Evolutionary conservation across 2,888 invertebrate genomes (phyloP).

Genomic region (Urechis unicinctus): DNA sequence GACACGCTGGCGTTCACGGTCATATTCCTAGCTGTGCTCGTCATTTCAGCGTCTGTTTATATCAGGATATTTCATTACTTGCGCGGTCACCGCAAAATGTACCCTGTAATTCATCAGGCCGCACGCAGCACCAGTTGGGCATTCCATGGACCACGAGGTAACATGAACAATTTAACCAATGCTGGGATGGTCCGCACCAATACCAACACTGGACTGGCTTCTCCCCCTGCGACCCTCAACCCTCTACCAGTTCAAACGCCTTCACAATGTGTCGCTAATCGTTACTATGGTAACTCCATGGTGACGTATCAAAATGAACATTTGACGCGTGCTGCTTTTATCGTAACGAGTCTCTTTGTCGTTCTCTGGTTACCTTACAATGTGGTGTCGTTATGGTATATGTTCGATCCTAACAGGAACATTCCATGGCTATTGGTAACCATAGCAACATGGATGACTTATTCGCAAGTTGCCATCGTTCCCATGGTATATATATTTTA

Average conservation of each 20-base stretch:
- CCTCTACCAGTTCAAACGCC: neutral
- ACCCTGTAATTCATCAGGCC: conserved; percentile 32
- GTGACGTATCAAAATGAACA: neutral
- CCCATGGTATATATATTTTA: conserved; percentile 30
- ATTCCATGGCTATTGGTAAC: conserved; percentile 17
- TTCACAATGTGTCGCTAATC: too few species aligned
- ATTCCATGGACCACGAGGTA: conserved; percentile 39
- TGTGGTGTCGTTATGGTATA: neutral
- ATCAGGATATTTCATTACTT: conserved; percentile 34
- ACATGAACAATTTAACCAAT: conserved; percentile 34
- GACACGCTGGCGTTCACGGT: conserved; percentile 38
- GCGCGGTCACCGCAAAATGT: conserved; percentile 35
- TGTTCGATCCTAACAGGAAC: neutral
- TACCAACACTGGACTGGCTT: conserved; percentile 23
- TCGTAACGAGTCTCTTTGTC: neutral
- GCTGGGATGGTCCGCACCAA: conserved; percentile 21
- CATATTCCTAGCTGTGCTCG: conserved; percentile 29
- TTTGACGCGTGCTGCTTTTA: neutral
- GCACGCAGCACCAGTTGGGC: conserved; percentile 41
- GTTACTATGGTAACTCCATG: neutral
- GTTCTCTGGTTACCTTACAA: neutral
- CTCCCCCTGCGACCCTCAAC: conserved; percentile 10
- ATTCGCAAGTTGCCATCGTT: conserved; percentile 33
- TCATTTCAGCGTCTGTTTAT: conserved; percentile 30
- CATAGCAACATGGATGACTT: conserved; percentile 32